Evolutionary conservation across 1,140 invertebrate species (phyloP), one percentile per base, ranked within the genome.

Genomic region (Eciton burchellii): DNA sequence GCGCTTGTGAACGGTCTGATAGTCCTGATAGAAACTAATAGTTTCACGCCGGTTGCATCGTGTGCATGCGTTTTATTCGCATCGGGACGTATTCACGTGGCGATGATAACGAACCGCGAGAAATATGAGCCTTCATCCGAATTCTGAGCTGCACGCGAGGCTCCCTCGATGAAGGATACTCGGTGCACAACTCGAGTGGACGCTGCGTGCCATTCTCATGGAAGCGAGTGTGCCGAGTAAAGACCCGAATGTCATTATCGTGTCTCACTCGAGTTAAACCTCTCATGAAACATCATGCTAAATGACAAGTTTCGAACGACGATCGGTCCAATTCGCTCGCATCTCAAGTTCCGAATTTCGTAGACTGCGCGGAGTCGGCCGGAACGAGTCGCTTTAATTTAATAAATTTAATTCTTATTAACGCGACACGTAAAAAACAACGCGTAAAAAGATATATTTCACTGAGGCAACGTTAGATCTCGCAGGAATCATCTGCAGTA

Each of bases 231-330:
- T 49, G 56, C 3, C 24, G 71, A 57, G 83, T 21, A 82, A 86
- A 86, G 71, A 57, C 52, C 43, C 16, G 60, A 57, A 60, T 35
- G 84, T 76, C 68, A 86, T 85, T 82, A 77, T 68, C n/a, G 45
- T 54, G 54, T 70, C 6, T 29, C 2, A 19, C 47, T 63, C 62
- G 47, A 43, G 12, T 62, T 56, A 56, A 73, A 84, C 35, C 62
- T 24, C 35, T 16, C 41, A 24, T 63, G 26, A 63, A 65, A 63
- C 19, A 24, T 43, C 62, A 16, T 41, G 63, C 26, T 60, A 47
- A 74, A 21, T 12, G 14, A 6, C 21, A n/a, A 4, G 9, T 35
- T 6, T 35, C 21, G 57, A 16, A 6, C 9, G 19, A n/a, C 49
- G 62, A 43, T 54, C 43, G 5, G n/a, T 68, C 21, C 59, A 65